A percentile compares a stretch with the other conserved stretches of the same genome.
Conservation (phyloP, 2,113 vertebrate species). For the Zapornia atra region DNA sequence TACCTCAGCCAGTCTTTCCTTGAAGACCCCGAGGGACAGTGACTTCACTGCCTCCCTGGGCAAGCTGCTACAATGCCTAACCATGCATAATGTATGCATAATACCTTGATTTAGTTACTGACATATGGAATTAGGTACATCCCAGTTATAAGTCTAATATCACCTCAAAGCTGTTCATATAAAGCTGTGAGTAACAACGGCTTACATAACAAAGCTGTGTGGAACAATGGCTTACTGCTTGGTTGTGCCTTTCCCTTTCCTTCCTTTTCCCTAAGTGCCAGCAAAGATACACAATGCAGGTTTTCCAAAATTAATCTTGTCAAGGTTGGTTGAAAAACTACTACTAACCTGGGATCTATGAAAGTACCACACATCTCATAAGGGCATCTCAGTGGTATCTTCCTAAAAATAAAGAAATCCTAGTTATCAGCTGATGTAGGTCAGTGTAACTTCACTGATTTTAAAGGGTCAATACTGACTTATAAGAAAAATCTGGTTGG, state of each 20-base stretch:
- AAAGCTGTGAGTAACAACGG: not conserved
- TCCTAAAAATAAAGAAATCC: not conserved
- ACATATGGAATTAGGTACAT: not conserved
- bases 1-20: too few species aligned
- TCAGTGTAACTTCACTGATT: not conserved
- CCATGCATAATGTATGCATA: not conserved
- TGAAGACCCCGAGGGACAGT: too few species aligned
- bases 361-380: not conserved
- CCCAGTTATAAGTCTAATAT: not conserved
- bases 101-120: not conserved
- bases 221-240: not conserved
- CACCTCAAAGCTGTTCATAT: not conserved
- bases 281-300: not conserved
- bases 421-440: not conserved
- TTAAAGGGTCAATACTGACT: not conserved
- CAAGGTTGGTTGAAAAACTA: not conserved
- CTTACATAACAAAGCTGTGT: too few species aligned
- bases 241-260: not conserved
- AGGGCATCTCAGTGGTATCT: not conserved
- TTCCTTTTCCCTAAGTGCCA: not conserved
- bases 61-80: too few species aligned
- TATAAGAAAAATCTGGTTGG: not conserved
- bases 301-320: not conserved
- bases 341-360: not conserved
- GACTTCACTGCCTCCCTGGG: too few species aligned